Conservation (phyloP, 2,797 vertebrate species). For the Sebastes dallii region DNA sequence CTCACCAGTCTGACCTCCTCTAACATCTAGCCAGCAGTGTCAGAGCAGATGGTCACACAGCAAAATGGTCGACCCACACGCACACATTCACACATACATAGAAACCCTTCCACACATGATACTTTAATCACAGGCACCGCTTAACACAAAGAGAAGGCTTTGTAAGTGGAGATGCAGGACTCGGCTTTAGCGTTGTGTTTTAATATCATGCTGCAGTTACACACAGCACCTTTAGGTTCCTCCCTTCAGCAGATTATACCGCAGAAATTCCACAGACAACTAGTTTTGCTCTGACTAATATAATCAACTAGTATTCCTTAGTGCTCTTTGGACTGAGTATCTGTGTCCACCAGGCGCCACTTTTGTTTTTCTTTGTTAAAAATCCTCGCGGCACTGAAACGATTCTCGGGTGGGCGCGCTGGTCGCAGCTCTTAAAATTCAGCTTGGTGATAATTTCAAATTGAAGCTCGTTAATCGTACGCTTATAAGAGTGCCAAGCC, state of each 20-base stretch:
- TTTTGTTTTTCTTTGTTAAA: neutral
- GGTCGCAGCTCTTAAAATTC: slow-evolving; percentile 60
- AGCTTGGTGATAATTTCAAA: slow-evolving; percentile 22
- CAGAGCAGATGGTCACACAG: slow-evolving; percentile 29
- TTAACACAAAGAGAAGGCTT: slow-evolving; percentile 30
- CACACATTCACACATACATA: slow-evolving; percentile 2
- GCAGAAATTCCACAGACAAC: slow-evolving; percentile 40
- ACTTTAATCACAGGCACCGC: slow-evolving; percentile 50
- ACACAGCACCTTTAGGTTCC: slow-evolving; percentile 37
- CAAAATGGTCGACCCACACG: slow-evolving; percentile 4
- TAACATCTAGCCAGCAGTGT: slow-evolving; percentile 46
- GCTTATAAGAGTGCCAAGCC: slow-evolving; percentile 30
- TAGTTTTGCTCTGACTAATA: slow-evolving; percentile 44
- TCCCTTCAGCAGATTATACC: slow-evolving; percentile 11
- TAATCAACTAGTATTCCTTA: slow-evolving; percentile 5
- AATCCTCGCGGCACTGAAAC: slow-evolving; percentile 38
- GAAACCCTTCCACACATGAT: slow-evolving; percentile 11
- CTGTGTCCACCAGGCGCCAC: slow-evolving; percentile 36
- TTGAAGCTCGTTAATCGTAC: neutral
- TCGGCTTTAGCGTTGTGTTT: slow-evolving; percentile 21
- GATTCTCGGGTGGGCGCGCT: slow-evolving; percentile 49
- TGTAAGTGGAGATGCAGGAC: slow-evolving; percentile 20
- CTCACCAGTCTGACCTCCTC: slow-evolving; percentile 32
- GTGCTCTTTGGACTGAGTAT: slow-evolving; percentile 22
- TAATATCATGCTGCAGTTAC: slow-evolving; percentile 33